Base-by-base conservation (phyloP, 2,797 vertebrate species). In the Rhinatrema bivittatum region DNA sequence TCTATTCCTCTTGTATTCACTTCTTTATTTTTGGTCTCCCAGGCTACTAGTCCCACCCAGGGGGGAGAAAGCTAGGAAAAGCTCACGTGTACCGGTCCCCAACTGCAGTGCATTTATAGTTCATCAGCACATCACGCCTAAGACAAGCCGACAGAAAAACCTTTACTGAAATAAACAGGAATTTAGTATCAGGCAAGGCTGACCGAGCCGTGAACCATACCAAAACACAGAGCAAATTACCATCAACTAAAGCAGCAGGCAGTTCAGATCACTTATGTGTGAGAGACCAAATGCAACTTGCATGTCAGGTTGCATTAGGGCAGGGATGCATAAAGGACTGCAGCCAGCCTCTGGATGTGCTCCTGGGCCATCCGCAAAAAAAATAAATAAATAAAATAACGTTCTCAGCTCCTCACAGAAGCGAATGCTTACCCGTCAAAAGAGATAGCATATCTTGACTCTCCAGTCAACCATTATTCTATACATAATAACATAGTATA, bases 171-270 rank as follows among this genome's bases (percentile, higher is more conserved):
- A 87, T 83, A 85, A 88, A 81, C 81, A 80, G 83, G 83, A 85
- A 84, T 77, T 87, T 86, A 74, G 79, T 90, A 85, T 94, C 89
- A 88, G 87, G 52, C 81, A 86, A 62, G 86, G 87, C 80, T 96
- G 91, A 93, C 91, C 87, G 89, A 84, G 82, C 87, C 65, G 70
- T 83, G 91, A 96, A 88, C 90, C 70, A 30, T 29, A 24, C 68
- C 74, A 65, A 75, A 91, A 85, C 90, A 89, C 85, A 53, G 90
- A 94, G 86, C 86, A 91, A 87, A 91, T 92, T 85, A 89, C 75
- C 91, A 76, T 84, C 82, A 79, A 74, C 77, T 53, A 75, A 80
- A 83, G 82, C 74, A 84, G 82, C 72, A 68, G 58, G 17, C 46
- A 37, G 56, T 80, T 84, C 62, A 74, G 68, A 59, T 68, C 66